Evolutionary conservation across 2,797 vertebrate species (phyloP), one percentile per base, ranked within the genome.

Genomic region (Bucorvus abyssinicus): DNA sequence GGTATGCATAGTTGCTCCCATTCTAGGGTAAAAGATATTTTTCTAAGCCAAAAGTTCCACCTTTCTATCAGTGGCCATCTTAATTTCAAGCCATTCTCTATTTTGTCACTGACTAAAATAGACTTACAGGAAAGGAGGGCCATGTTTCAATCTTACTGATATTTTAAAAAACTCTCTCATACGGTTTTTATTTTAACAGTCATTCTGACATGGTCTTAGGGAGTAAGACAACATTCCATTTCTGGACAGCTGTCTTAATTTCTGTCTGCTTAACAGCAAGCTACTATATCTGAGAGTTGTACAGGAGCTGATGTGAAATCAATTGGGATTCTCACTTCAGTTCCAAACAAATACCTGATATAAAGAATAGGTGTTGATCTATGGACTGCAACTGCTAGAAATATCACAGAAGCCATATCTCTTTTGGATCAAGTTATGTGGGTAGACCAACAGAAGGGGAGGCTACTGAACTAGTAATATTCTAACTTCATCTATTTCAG

Each of bases 1-100:
- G 96, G 97, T 99, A 99, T 4, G 99, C 99, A 24, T 98, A 99
- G 96, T 97, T 99, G 90, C 96, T 98, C 64, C 99, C 99, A 5
- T 98, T 99, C 98, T 99, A 94, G 9, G 36, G 64, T 23, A 45
- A 78, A 90, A 90, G 2, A 87, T 17, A 50, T 22, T 36, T 38
- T 64, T 68, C 21, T 88, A 83, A 92, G 63, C 15, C 68, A 79
- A 9, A 3, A 2, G 34, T 53, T 79, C 27, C n/a, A 70, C 7
- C 30, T 24, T 6, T 49, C 0, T 2, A 38, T 30, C 38, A 65
- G 44, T 7, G 38, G 29, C 14, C 36, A 79, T 55, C 19, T 78
- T 36, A 63, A 42, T 85, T 84, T 61, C 56, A 84, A 74, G 73
- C 14, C 21, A 68, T 16, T 52, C 1, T 0, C 32, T 71, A 6